Evolutionary conservation across 2,888 invertebrate species (phyloP), one percentile per base, ranked within the genome.

Genomic region (Noctuana brunneofusca): DNA sequence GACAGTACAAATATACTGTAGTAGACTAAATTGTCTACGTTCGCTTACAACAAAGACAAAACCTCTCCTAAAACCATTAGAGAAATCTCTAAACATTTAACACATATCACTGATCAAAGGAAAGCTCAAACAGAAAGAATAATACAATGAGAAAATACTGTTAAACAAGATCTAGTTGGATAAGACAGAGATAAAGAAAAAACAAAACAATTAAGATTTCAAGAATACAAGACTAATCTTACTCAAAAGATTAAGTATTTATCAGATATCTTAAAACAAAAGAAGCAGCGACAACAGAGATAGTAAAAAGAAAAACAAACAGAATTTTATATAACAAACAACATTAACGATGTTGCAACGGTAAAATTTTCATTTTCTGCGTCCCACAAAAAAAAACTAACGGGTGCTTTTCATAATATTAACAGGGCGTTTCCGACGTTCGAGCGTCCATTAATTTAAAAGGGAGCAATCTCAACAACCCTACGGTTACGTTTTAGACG

Each of bases 361-460:
- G 20, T 58, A 58, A 24, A 58, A 49, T 35, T 38, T 58, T 49
- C 49, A 49, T 58, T 24, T 58, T 35, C 58, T 38, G n/a, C 12
- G 16, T 16, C 24, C 22, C 30, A 22, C 12, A 16, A 32, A 32
- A 3, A 43, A 49, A 48, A 16, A 35, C n/a, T 16, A 49, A 49
- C 9, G 12, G 2, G 35, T 5, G 16, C 48, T 49, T 58, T 49
- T 58, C 24, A 49, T 24, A 49, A 48, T 14, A 41, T 41, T 16
- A 16, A 41, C 8, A 41, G 46, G 30, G 49, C 14, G 14, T n/a
- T n/a, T 35, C 35, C 32, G 18, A n/a, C 11, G 11, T 11, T 4
- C 35, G n/a, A 9, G 16, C 16, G 48, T 49, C 35, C 57, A 58
- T 58, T 58, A 35, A 58, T 49, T 49, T 35, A 41, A 14, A 35